Evolutionary conservation across 2,888 invertebrate species (phyloP).

Genomic region (Orthosia gothica): DNA sequence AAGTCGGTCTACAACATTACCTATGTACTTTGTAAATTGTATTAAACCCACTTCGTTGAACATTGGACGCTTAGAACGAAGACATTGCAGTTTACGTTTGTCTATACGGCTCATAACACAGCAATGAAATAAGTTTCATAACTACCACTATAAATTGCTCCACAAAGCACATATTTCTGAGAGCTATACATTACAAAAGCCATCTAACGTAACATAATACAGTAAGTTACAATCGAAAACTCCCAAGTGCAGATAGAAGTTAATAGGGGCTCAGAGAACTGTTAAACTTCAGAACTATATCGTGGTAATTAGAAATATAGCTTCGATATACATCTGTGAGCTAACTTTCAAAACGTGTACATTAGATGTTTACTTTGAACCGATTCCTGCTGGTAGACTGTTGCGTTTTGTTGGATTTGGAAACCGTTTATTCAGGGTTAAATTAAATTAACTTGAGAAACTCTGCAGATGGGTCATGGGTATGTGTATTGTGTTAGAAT

Average conservation of each 20-base stretch:
- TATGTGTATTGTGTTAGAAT: too few species aligned
- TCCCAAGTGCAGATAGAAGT: conserved; percentile 48
- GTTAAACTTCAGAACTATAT: conserved; percentile 39
- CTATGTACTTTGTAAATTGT: too few species aligned
- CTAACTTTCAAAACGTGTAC: conserved; percentile 20
- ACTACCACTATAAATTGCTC: conserved; percentile 30
- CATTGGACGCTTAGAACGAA: not conserved
- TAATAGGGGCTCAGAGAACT: conserved; percentile 36
- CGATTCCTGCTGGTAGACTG: not conserved
- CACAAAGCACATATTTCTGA: conserved; percentile 19
- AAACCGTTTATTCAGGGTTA: too few species aligned
- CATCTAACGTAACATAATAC: conserved; percentile 7
- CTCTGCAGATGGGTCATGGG: too few species aligned
- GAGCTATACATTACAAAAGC: conserved; percentile 34
- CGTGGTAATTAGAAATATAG: conserved; percentile 59
- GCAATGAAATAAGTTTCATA: conserved; percentile 4
- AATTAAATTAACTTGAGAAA: too few species aligned
- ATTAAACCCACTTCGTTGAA: too few species aligned
- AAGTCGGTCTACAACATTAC: too few species aligned
- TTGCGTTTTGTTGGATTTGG: conserved; percentile 12
- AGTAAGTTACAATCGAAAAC: conserved; percentile 42
- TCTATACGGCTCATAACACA: not conserved
- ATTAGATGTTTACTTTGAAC: conserved; percentile 26
- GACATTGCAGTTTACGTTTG: not conserved
- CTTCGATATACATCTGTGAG: conserved; percentile 31